Evolutionary conservation across 2,797 vertebrate species (phyloP), one percentile per base, ranked within the genome.

Genomic region (Hypotaenidia philippensis): DNA sequence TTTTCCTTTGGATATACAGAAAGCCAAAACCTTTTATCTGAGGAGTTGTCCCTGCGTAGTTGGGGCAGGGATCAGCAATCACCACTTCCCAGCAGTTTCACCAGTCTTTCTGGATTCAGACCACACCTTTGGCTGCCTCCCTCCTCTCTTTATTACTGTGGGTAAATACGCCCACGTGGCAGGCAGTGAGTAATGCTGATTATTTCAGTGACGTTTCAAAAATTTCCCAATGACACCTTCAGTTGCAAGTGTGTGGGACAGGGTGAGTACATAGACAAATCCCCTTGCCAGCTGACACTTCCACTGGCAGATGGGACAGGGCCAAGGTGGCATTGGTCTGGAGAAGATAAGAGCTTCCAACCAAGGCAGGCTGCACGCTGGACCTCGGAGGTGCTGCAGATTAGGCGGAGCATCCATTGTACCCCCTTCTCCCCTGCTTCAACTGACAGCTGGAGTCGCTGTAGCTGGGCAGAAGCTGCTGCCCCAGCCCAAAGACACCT

Each of bases 171-270:
- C 34, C n/a, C 55, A 66, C 1, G 2, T 32, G 22, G 40, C 38
- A 79, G 66, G 47, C 31, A 74, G 22, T 63, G n/a, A 69, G n/a
- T 34, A 63, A 56, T 0, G 1, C 32, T 85, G 4, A 4, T 66
- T 55, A 52, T 31, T 38, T 55, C 27, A 59, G 55, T 63, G 25
- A 36, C 29, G 40, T 44, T 1, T 66, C n/a, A 85, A 44, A 12
- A 32, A 32, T 53, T 65, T 91, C 15, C 18, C 8, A 7, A 13
- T 38, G 61, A 69, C 47, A 29, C 9, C 13, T 4, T 56, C 0
- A 1, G 9, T n/a, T 74, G n/a, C 0, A 0, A 68, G 11, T 47
- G 45, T 0, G 5, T 10, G 40, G 44, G 27, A 2, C 1, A 11
- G 12, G 11, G 21, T 41, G 26, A 79, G 4, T 25, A n/a, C 29